A percentile compares a stretch with the other conserved stretches of the same genome.
phyloP scores from a whole-genome alignment of 1,140 invertebrate genomes.

The Drosophila subobscura region DNA sequence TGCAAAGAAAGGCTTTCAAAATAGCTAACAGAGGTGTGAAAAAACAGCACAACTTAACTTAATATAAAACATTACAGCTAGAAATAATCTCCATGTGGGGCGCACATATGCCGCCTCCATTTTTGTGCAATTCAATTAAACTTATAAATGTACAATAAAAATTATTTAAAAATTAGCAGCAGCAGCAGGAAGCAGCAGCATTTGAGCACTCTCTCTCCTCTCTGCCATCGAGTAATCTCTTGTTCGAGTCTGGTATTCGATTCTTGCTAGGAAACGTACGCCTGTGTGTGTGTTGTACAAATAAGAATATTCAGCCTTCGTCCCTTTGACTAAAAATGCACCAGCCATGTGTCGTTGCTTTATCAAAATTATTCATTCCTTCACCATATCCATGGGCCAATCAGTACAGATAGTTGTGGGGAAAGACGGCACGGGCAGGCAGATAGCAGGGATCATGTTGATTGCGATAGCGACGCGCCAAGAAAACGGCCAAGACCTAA shows the following conservation, averaged over 20 bases:
- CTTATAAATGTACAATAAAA: slow-evolving; percentile 36
- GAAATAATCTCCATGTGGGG: slow-evolving; percentile 64
- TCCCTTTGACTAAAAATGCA: slow-evolving; percentile 74
- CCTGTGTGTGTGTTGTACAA: slow-evolving; percentile 31
- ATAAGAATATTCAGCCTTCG: slow-evolving; percentile 74
- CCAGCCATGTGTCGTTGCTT: slow-evolving; percentile 23
- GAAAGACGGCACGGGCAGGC: slow-evolving; percentile 88
- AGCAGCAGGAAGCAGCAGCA: slow-evolving; percentile 23
- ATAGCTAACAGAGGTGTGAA: slow-evolving; percentile 42
- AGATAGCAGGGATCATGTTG: slow-evolving; percentile 88
- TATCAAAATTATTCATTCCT: slow-evolving; percentile 4
- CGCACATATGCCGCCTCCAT: slow-evolving; percentile 19
- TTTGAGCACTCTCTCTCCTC: slow-evolving; percentile 34
- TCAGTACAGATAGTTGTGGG: slow-evolving; percentile 84
- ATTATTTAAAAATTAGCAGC: slow-evolving; percentile 30
- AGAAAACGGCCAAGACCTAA: slow-evolving; percentile 90
- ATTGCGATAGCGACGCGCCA: slow-evolving; percentile 90
- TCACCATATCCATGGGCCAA: neutral
- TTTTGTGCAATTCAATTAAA: slow-evolving; percentile 48
- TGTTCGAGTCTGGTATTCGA: slow-evolving; percentile 37
- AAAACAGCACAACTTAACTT: slow-evolving; percentile 44
- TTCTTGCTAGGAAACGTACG: slow-evolving; percentile 56
- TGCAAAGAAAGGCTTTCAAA: slow-evolving; percentile 56
- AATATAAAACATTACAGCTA: slow-evolving; percentile 27
- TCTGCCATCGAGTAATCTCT: slow-evolving; percentile 33